Evolutionary conservation across 2,888 invertebrate genomes (phyloP).

Genomic region (Rhamnusium bicolor): DNA sequence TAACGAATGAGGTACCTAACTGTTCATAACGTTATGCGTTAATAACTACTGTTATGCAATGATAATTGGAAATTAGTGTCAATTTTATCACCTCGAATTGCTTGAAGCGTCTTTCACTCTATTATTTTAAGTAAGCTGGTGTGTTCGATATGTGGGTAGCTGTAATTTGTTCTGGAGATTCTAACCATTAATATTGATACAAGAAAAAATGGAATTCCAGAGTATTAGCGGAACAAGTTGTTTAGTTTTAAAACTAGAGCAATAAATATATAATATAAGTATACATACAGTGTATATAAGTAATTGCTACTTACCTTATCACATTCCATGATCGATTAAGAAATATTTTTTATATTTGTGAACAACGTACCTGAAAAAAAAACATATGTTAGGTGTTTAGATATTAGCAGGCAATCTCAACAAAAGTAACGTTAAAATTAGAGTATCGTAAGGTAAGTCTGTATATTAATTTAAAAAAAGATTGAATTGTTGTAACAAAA

Average conservation of each 20-base stretch:
- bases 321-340: no score
- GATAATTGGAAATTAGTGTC: not conserved
- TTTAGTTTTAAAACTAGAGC: not conserved
- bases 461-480: no score
- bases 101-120: not conserved
- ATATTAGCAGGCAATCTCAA: no score
- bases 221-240: not conserved
- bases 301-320: not conserved
- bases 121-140: not conserved
- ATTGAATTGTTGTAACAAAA: no score
- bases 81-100: not conserved
- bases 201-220: constrained; percentile 8
- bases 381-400: no score
- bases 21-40: not conserved
- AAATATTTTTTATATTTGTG: not conserved
- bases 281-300: not conserved
- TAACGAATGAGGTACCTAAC: not conserved
- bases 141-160: not conserved
- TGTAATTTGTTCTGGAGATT: not conserved
- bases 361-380: not conserved
- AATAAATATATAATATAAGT: not conserved
- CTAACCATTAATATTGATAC: not conserved
- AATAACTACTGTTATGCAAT: not conserved
- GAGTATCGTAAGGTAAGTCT: no score
- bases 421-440: no score